Conservation (phyloP, 2,113 vertebrate genomes). For the Oriolus oriolus region DNA sequence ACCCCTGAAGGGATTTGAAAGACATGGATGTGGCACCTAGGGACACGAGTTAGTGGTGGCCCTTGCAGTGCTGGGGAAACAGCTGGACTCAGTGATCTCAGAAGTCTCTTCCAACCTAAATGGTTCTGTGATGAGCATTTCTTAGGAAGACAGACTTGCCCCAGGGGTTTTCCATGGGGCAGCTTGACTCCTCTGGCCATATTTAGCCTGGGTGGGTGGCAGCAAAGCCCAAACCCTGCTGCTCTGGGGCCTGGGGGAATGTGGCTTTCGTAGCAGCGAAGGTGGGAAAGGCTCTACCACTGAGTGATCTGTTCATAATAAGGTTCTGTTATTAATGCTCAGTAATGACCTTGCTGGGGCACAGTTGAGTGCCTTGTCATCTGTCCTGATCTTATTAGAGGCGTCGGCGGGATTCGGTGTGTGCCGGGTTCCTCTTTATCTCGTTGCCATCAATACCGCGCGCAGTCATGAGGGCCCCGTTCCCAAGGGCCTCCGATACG, state of each 20-base stretch:
- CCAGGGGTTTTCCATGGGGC: background rate
- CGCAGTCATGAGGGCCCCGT: background rate
- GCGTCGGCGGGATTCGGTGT: background rate
- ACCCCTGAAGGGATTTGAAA: background rate
- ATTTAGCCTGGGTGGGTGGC: background rate
- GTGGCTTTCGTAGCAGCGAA: background rate
- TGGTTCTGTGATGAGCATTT: background rate
- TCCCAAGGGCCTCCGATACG: conserved; percentile 11
- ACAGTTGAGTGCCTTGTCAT: conserved; percentile 53
- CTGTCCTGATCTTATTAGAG: conserved; percentile 41
- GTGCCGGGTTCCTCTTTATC: background rate
- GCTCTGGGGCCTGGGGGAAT: background rate
- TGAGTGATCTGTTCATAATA: background rate
- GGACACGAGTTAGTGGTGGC: background rate
- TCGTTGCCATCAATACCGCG: background rate
- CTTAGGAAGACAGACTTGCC: background rate
- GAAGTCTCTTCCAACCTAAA: background rate
- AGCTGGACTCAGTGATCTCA: background rate
- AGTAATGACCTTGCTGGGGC: conserved; percentile 34
- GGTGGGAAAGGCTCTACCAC: background rate
- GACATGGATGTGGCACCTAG: accelerated
- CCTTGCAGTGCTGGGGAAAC: background rate
- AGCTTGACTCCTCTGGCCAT: accelerated
- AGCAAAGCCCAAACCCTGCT: background rate
- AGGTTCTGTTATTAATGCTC: conserved; percentile 33